Conservation (phyloP, 2,888 invertebrate species). For the Caenorhabditis afra region DNA sequence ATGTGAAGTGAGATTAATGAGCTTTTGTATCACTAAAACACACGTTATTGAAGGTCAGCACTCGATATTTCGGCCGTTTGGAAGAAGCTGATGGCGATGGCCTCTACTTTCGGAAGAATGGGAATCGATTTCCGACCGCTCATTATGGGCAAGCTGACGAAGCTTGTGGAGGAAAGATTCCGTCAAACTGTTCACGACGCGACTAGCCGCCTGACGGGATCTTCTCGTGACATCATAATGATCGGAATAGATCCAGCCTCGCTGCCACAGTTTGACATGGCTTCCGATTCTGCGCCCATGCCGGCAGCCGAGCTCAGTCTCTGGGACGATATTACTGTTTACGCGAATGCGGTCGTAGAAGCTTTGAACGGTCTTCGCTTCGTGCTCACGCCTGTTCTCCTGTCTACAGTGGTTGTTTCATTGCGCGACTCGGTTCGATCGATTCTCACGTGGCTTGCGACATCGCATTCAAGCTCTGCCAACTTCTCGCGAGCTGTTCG, state of each 20-base stretch:
- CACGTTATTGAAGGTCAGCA: constrained; percentile 59
- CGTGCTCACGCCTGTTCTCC: constrained; percentile 69
- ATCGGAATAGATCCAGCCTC: constrained; percentile 56
- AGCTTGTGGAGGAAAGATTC: constrained; percentile 71
- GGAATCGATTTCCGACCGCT: constrained; percentile 78
- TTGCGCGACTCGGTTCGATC: constrained; percentile 66
- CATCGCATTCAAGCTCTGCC: constrained; percentile 55
- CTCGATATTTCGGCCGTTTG: constrained; percentile 76
- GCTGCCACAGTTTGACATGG: constrained; percentile 42
- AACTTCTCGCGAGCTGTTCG: constrained; percentile 61
- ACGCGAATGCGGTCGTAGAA: constrained; percentile 74
- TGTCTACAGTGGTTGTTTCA: constrained; percentile 55
- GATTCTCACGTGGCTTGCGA: constrained; percentile 68
- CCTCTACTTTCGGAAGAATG: constrained; percentile 79
- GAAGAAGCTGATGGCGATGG: constrained; percentile 77
- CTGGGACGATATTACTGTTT: constrained; percentile 79
- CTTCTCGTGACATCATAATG: constrained; percentile 47
- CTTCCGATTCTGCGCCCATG: constrained; percentile 57
- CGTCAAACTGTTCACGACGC: constrained; percentile 66
- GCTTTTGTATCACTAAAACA: not conserved
- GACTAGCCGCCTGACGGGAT: constrained; percentile 55
- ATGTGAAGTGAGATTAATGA: constrained; percentile 67
- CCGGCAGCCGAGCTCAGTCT: constrained; percentile 75
- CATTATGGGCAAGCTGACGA: constrained; percentile 69
- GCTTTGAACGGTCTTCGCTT: constrained; percentile 77